A percentile compares a stretch with the other conserved stretches of the same genome.
Evolutionary conservation across 2,888 invertebrate genomes (phyloP).

Genomic region (Rhagonycha fulva): DNA sequence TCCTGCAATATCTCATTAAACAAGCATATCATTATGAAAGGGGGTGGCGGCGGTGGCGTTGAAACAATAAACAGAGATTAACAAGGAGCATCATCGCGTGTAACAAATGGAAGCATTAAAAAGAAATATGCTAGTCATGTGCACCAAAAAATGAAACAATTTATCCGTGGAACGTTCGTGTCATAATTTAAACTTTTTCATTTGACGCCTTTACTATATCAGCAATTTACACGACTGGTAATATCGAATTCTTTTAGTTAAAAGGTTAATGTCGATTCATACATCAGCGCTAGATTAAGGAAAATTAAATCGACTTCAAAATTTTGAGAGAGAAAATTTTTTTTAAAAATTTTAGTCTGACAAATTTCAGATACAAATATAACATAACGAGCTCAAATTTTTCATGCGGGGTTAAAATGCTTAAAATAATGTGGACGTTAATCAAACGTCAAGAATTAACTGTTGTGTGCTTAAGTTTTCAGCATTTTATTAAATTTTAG

Average conservation of each 20-base stretch:
- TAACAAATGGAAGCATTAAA: constrained; percentile 28
- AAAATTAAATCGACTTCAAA: background rate
- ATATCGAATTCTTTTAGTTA: constrained; percentile 8
- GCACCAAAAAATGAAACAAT: constrained; percentile 28
- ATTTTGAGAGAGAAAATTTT: background rate
- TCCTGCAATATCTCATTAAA: constrained; percentile 24
- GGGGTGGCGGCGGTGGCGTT: constrained; percentile 4
- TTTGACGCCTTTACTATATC: constrained; percentile 4
- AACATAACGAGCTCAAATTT: background rate
- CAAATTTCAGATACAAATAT: background rate
- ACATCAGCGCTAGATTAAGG: background rate
- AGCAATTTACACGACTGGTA: constrained; percentile 9
- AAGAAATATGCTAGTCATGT: constrained; percentile 30
- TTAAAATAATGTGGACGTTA: background rate
- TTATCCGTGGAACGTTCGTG: constrained; percentile 18
- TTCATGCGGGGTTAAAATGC: background rate
- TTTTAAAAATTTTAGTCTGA: background rate
- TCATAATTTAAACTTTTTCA: constrained; percentile 27
- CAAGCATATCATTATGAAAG: constrained; percentile 3
- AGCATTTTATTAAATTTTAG: background rate
- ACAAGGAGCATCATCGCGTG: constrained; percentile 24
- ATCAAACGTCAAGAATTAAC: background rate
- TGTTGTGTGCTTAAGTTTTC: background rate
- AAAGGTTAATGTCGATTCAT: background rate
- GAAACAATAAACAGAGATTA: constrained; percentile 32